Conservation (phyloP, 2,888 invertebrate species). For the Pandemis cinnamomeana region DNA sequence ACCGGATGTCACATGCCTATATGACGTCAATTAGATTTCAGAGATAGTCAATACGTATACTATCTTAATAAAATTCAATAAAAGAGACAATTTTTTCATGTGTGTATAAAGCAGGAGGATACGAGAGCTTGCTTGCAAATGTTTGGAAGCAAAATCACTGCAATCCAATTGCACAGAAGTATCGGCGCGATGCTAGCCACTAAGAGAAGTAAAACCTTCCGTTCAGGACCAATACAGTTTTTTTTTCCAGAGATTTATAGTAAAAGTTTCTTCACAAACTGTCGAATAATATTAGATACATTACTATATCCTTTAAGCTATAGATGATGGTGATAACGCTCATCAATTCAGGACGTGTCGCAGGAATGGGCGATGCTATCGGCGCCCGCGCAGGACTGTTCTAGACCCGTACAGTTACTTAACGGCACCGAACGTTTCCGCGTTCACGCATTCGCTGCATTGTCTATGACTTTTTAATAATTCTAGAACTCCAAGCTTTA, state of each 20-base stretch:
- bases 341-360: conserved; percentile 78
- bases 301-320: conserved; percentile 7
- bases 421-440: conserved; percentile 79
- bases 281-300: not conserved
- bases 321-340: conserved; percentile 42
- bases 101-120: too few species aligned
- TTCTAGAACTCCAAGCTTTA: conserved; percentile 34
- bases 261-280: not conserved
- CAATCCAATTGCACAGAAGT: too few species aligned
- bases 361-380: conserved; percentile 62
- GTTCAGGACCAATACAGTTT: too few species aligned
- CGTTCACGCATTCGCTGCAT: conserved; percentile 71
- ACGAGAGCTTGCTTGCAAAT: too few species aligned
- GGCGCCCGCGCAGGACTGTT: conserved; percentile 74
- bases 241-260: too few species aligned
- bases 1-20: not conserved
- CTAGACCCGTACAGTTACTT: conserved; percentile 79
- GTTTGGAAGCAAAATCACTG: too few species aligned
- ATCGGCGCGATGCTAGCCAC: too few species aligned
- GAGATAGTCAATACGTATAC: too few species aligned
- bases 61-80: too few species aligned
- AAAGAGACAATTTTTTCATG: too few species aligned
- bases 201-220: too few species aligned
- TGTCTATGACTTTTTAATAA: conserved; percentile 57
- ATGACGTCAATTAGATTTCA: not conserved